A percentile compares a stretch with the other conserved stretches of the same genome.
Conservation (phyloP, 2,113 vertebrate species). For the Cricetomys ansorgei region DNA sequence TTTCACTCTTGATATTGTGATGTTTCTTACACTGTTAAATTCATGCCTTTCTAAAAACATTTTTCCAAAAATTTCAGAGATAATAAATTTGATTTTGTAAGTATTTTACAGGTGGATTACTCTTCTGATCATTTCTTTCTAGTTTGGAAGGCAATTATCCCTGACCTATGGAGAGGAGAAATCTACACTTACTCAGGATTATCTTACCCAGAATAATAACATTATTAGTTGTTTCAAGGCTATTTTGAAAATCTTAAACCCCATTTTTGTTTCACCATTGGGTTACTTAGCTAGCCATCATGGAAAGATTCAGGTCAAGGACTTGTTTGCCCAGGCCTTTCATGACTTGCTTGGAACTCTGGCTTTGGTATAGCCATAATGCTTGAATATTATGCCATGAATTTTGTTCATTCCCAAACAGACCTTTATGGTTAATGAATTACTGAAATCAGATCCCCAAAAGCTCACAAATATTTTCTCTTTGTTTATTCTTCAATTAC, state of each 20-base stretch:
- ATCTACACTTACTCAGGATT: not conserved
- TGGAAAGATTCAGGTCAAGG: not conserved
- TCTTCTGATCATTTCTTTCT: conserved; percentile 12
- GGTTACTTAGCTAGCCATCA: not conserved
- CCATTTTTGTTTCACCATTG: not conserved
- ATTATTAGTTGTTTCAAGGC: not conserved
- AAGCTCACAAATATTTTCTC: not conserved
- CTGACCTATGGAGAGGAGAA: not conserved
- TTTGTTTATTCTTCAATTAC: not conserved
- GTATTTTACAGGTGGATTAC: not conserved
- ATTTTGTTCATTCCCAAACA: not conserved
- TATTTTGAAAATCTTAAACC: conserved; percentile 37
- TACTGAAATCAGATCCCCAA: not conserved
- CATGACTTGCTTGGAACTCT: not conserved
- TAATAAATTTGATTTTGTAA: conserved; percentile 43
- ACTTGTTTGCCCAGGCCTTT: not conserved
- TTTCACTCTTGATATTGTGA: not conserved
- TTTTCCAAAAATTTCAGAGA: conserved; percentile 20
- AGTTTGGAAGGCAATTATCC: conserved; percentile 3
- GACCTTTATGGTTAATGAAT: not conserved
- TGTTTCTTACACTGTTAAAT: not conserved
- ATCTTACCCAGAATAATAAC: not conserved
- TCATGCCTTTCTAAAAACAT: not conserved
- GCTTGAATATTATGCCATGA: not conserved
- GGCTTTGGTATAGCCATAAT: not conserved